Evolutionary conservation across 2,113 vertebrate species (phyloP), one percentile per base, ranked within the genome.

Genomic region (Megaceryle maxima): DNA sequence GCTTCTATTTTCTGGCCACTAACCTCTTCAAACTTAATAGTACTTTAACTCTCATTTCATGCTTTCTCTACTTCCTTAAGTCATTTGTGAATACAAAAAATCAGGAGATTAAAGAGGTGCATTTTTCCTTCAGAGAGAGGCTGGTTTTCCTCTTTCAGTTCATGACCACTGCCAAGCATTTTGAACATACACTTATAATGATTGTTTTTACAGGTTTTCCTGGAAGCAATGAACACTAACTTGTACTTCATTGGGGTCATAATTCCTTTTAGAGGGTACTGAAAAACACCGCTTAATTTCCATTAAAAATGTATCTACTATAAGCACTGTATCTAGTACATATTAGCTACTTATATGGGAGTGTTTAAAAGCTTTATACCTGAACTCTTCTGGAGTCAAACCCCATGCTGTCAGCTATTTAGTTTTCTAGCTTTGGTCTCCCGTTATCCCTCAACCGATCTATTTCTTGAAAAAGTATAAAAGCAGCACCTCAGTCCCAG

Each of bases 121-220:
- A 29, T 48, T 25, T 74, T 87, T 60, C 48, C 35, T 68, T 78
- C 35, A 20, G 87, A 62, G 18, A 51, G 22, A n/a, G 25, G 37
- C 50, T 53, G 8, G 5, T 76, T 94, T 75, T 91, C 31, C 31
- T 73, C 48, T 85, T 84, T 57, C 9, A 28, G 44, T 66, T 92
- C 62, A 18, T 21, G 35, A 24, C 66, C 55, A 16, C 44, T 80
- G 72, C 66, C 73, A 82, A 87, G 48, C 0, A 0, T 83, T 83
- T 94, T 66, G 44, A 67, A 74, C 63, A 63, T 18, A 15, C 62
- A 83, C n/a, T 55, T 86, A 55, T 29, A 75, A 60, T 46, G 41
- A 88, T 60, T 3, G 20, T 59, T 92, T 93, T 91, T 50, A 51
- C 75, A 92, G 64, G 22, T 94, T 96, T 95, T 80, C 51, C 55